These are phyloP conservation scores for Orthonevra nobilis DNA, from an alignment of 2,888 invertebrate genomes.

Conservation along the genomic window DNA sequence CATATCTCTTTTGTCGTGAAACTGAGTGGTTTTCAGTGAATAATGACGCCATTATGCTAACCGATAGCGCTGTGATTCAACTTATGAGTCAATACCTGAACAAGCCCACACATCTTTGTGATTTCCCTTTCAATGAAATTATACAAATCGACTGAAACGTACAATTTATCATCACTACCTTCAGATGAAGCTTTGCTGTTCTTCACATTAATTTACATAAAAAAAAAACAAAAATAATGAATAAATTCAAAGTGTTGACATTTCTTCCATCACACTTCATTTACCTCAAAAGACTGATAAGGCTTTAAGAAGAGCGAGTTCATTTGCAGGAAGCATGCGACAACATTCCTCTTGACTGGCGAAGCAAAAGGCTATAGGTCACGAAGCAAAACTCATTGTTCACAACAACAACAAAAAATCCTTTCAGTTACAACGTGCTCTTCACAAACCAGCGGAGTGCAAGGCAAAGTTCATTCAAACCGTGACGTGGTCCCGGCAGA, in stretches of 20 bases:
- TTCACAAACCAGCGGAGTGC: slow-evolving; percentile 11
- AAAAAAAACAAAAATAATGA: neutral
- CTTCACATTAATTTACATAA: neutral
- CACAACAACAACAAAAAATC: slow-evolving; percentile 35
- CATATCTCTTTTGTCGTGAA: too few species aligned
- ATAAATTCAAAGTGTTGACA: neutral
- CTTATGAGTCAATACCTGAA: too few species aligned
- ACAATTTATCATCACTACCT: neutral
- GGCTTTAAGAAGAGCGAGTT: too few species aligned
- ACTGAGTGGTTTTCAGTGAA: slow-evolving; percentile 13
- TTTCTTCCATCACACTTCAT: slow-evolving; percentile 22
- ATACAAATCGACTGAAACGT: too few species aligned
- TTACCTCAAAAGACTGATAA: slow-evolving; percentile 6
- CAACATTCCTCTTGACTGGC: slow-evolving; percentile 17
- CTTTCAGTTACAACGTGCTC: slow-evolving; percentile 34
- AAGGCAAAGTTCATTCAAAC: slow-evolving; percentile 46
- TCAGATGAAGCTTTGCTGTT: neutral
- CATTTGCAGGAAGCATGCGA: too few species aligned
- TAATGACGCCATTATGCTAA: slow-evolving; percentile 8
- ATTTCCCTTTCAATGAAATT: too few species aligned
- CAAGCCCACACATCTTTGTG: too few species aligned
- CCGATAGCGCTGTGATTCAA: neutral
- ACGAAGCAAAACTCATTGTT: slow-evolving; percentile 38
- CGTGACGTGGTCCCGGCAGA: slow-evolving; percentile 34
- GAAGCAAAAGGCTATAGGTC: slow-evolving; percentile 59